Conservation (phyloP, 2,797 vertebrate species). For the Eospalax fontanierii region DNA sequence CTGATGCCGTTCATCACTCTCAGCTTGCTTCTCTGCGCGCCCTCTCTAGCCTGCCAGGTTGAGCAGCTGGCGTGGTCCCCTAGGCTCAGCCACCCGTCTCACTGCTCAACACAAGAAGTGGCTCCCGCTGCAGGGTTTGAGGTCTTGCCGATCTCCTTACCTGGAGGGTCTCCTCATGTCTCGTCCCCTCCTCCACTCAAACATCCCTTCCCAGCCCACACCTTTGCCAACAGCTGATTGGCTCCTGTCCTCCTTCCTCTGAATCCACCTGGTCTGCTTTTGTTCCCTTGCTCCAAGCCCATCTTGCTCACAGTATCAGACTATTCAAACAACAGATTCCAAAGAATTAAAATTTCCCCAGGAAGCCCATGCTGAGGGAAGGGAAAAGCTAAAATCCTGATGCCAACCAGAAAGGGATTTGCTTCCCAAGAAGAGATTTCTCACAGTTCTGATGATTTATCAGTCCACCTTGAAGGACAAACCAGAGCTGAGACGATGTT, state of each 20-base stretch:
- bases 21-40: neutral
- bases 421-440: no score
- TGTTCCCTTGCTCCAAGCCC: no score
- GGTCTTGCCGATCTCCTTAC: neutral
- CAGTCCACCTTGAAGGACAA: no score
- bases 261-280: neutral
- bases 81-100: neutral
- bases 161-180: rapidly evolving
- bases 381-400: no score
- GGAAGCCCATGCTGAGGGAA: no score
- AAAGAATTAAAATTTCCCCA: no score
- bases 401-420: no score
- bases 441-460: no score
- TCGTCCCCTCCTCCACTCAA: neutral
- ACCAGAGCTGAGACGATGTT: no score
- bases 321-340: no score
- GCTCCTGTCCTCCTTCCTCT: neutral
- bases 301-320: neutral
- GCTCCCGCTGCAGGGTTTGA: neutral
- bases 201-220: neutral
- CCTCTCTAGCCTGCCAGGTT: rapidly evolving
- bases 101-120: neutral
- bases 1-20: neutral
- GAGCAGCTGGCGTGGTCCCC: no score
- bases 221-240: no score